Percentiles rank a stretch among this genome's conserved stretches.
These are phyloP conservation scores for Eilema griseolum DNA, from an alignment of 2,888 invertebrate species.

Conservation along the genomic window DNA sequence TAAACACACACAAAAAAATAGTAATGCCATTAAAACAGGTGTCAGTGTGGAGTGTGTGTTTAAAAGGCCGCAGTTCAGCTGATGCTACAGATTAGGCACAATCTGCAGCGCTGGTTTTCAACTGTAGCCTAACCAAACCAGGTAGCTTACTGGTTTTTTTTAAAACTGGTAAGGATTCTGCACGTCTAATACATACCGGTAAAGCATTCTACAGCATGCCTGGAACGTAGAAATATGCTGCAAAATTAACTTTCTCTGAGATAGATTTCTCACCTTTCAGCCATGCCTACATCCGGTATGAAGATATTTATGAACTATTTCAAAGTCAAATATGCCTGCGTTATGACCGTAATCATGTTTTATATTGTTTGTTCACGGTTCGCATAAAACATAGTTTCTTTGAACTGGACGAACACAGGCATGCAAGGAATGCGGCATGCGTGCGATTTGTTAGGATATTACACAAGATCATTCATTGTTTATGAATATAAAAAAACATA, in stretches of 20 bases:
- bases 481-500: slow-evolving; percentile 8
- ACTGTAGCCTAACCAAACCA: no score
- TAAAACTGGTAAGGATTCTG: no score
- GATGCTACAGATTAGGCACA: no score
- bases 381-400: slow-evolving; percentile 42
- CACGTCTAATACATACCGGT: no score
- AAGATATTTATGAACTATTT: neutral
- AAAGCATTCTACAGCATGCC: no score
- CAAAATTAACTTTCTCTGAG: neutral
- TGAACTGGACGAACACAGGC: slow-evolving; percentile 19
- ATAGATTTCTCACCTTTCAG: neutral
- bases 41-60: no score
- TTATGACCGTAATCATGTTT: slow-evolving; percentile 31
- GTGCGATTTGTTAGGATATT: slow-evolving; percentile 4
- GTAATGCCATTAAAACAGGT: no score
- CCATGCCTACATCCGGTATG: neutral
- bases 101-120: no score
- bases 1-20: no score
- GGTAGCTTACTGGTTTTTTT: no score
- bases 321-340: neutral
- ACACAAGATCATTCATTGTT: slow-evolving; percentile 9
- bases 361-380: slow-evolving; percentile 29
- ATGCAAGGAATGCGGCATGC: slow-evolving; percentile 14
- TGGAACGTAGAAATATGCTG: neutral
- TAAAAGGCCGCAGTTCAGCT: no score